Evolutionary conservation across 2,113 vertebrate species (phyloP), one percentile per base, ranked within the genome.

Genomic region (Astur gentilis): DNA sequence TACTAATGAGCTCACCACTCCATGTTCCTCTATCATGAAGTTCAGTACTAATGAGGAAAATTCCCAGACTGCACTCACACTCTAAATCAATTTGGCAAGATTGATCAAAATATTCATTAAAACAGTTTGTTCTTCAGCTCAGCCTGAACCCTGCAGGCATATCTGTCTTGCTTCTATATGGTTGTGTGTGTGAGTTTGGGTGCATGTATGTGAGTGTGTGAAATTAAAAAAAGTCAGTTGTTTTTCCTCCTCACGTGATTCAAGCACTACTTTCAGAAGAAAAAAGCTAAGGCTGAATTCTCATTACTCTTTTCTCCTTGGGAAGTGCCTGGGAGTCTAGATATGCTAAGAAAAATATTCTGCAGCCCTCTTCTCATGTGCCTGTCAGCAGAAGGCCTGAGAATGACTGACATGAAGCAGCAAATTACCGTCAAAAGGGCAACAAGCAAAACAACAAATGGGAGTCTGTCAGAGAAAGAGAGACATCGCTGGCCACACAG

Each of bases 41-140:
- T 80, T 96, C 70, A 47, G 72, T 34, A 62, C 90, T 96, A 97
- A 97, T 95, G 95, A 97, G 96, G 79, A 76, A 95, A 96, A 87
- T 81, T 96, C 79, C 79, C 78, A 94, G 45, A 80, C 90, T 69
- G 62, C 72, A 66, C 86, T 95, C 70, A 77, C 47, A 38, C 36
- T 95, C 83, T 72, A 77, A 89, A 96, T 92, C 88, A 95, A 87
- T 95, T 95, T 95, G 85, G 75, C 92, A 96, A 93, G 88, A 92
- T 27, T 91, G 90, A 96, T 92, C 78, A 96, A 93, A 97, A 95
- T 81, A 95, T 75, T 97, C 62, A 97, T 97, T 97, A 95, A 94
- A 94, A 36, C 77, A 90, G 50, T 95, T 95, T 91, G 83, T 88
- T 96, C 65, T 60, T 93, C 88, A 82, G 20, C 90, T 97, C 84